Evolutionary conservation across 2,888 invertebrate species (phyloP).

Genomic region (Epinotia bilunana): DNA sequence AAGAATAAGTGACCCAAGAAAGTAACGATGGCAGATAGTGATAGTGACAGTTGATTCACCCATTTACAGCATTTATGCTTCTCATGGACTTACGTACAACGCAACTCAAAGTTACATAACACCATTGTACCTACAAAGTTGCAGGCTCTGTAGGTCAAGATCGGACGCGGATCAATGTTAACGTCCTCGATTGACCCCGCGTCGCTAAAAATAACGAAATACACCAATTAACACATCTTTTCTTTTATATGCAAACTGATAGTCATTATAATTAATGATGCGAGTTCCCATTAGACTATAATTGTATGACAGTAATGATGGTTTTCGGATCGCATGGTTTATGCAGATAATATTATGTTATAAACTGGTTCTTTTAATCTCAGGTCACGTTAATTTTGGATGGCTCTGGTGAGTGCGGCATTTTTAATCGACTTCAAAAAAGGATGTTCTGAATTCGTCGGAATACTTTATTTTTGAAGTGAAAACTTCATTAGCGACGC

Average conservation of each 20-base stretch:
- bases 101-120: conserved; percentile 16
- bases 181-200: conserved; percentile 43
- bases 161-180: conserved; percentile 39
- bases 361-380: conserved; percentile 8
- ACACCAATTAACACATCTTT: conserved; percentile 29
- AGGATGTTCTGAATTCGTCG: too few relatives aligned
- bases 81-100: neutral
- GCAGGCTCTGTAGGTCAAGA: conserved; percentile 44
- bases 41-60: too few relatives aligned
- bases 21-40: too few relatives aligned
- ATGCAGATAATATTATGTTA: neutral
- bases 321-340: conserved; percentile 3
- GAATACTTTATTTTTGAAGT: too few relatives aligned
- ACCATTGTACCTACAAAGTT: conserved; percentile 15
- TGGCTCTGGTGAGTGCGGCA: too few relatives aligned
- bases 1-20: too few relatives aligned
- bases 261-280: conserved; percentile 15
- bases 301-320: conserved; percentile 19
- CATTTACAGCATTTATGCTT: too few relatives aligned
- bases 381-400: neutral
- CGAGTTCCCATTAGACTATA: conserved; percentile 11
- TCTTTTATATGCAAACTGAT: conserved; percentile 27
- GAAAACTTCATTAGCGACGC: too few relatives aligned
- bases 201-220: conserved; percentile 27
- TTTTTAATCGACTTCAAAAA: too few relatives aligned